These are phyloP conservation scores for Apodemia hepburni DNA, from an alignment of 2,888 invertebrate species.

Conservation along the genomic window DNA sequence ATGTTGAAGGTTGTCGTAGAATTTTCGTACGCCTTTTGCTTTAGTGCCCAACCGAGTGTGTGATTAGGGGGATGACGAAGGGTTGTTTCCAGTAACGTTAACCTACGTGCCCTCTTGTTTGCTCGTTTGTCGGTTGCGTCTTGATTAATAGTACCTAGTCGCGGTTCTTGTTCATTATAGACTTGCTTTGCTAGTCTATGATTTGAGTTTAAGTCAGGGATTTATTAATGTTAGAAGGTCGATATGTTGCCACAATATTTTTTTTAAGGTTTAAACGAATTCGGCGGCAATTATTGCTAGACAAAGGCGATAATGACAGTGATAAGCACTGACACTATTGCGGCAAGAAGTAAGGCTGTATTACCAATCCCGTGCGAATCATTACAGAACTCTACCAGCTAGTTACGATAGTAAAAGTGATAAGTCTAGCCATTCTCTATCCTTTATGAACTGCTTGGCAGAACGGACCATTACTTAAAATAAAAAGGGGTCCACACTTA, in stretches of 20 bases:
- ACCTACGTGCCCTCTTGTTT: slow-evolving; percentile 39
- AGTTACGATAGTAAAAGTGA: no score
- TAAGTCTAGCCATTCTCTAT: no score
- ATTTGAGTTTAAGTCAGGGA: neutral
- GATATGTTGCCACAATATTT: neutral
- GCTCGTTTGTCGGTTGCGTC: slow-evolving; percentile 35
- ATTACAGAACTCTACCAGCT: no score
- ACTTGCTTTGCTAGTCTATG: slow-evolving; percentile 1
- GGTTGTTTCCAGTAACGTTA: slow-evolving; percentile 36
- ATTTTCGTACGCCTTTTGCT: slow-evolving; percentile 48
- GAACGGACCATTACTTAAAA: no score
- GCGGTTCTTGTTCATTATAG: slow-evolving; percentile 14
- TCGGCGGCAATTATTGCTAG: no score
- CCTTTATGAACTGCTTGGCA: no score
- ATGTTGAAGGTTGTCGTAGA: slow-evolving; percentile 38
- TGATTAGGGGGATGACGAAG: slow-evolving; percentile 57
- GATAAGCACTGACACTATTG: no score
- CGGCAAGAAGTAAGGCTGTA: no score
- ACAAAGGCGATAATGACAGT: no score
- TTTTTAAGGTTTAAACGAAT: neutral
- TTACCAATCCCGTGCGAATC: no score
- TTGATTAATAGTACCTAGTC: slow-evolving; percentile 28
- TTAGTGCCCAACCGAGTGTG: slow-evolving; percentile 61
- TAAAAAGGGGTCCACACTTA: no score
- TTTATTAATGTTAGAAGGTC: neutral